Percentiles rank a stretch among this genome's conserved stretches.
phyloP scores from a whole-genome alignment of 2,797 vertebrate species.

The Chloroceryle amazona region DNA sequence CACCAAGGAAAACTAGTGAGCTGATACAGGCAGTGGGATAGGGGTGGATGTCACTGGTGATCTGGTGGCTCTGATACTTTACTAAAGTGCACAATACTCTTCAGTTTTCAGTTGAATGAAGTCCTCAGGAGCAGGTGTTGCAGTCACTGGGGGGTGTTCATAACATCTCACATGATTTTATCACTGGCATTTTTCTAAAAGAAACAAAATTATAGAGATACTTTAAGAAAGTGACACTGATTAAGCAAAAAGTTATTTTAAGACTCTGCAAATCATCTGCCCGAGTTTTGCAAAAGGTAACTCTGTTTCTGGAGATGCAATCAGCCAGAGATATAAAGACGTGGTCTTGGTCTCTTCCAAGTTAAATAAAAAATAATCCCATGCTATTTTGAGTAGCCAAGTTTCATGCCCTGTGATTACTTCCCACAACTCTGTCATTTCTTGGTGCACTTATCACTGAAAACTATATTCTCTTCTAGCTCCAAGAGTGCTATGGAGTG shows the following conservation, averaged over 20 bases:
- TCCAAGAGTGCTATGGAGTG: neutral
- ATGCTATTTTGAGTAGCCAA: neutral
- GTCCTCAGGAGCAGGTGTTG: neutral
- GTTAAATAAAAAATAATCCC: neutral
- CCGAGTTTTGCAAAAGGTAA: slow-evolving; percentile 42
- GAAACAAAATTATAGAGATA: neutral
- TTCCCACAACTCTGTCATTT: neutral
- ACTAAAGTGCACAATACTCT: neutral
- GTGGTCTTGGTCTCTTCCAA: neutral
- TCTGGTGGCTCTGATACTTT: neutral
- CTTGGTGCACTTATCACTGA: neutral
- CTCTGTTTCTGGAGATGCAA: slow-evolving; percentile 15
- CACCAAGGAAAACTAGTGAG: neutral
- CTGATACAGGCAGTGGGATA: neutral
- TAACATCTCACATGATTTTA: neutral
- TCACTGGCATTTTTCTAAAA: slow-evolving; percentile 10
- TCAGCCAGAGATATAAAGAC: neutral
- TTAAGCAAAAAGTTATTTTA: slow-evolving; percentile 69
- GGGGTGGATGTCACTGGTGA: neutral
- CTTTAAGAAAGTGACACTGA: slow-evolving; percentile 41
- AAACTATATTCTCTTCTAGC: neutral
- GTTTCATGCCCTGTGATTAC: neutral
- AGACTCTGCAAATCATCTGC: slow-evolving; percentile 50
- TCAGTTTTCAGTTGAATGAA: neutral
- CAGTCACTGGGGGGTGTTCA: neutral